phyloP scores from a whole-genome alignment of 2,797 vertebrate genomes.

The Falco columbarius region DNA sequence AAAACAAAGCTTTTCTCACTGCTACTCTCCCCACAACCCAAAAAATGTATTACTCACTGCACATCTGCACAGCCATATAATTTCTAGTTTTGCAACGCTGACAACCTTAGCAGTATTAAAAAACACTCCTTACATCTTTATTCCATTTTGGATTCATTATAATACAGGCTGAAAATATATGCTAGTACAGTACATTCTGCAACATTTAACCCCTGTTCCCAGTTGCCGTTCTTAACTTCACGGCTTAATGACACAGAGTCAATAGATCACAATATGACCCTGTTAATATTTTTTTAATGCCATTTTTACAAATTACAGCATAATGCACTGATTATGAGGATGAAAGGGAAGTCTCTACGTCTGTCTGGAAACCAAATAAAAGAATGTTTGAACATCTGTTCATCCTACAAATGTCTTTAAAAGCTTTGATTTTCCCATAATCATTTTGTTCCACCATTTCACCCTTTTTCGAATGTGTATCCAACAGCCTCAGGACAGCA shows the following conservation, averaged over 20 bases:
- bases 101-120: slow-evolving; percentile 28
- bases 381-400: slow-evolving; percentile 72
- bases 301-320: slow-evolving; percentile 78
- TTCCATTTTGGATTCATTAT: slow-evolving; percentile 36
- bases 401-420: slow-evolving; percentile 70
- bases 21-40: background rate
- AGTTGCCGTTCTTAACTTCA: slow-evolving; percentile 34
- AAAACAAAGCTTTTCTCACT: slow-evolving; percentile 23
- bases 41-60: slow-evolving; percentile 26
- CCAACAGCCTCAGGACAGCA: slow-evolving; percentile 63
- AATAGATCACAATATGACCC: slow-evolving; percentile 70
- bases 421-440: slow-evolving; percentile 71
- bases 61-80: slow-evolving; percentile 37
- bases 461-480: slow-evolving; percentile 64
- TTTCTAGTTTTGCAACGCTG: slow-evolving; percentile 42
- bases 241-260: slow-evolving; percentile 63
- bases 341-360: slow-evolving; percentile 71
- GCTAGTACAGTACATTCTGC: slow-evolving; percentile 27
- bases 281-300: slow-evolving; percentile 75
- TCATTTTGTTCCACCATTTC: slow-evolving; percentile 69
- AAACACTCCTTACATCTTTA: slow-evolving; percentile 45
- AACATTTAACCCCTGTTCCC: slow-evolving; percentile 49
- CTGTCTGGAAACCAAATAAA: slow-evolving; percentile 74
- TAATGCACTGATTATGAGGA: slow-evolving; percentile 74
- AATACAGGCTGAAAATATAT: slow-evolving; percentile 4